Evolutionary conservation across 2,888 invertebrate species (phyloP).

Genomic region (Eupithecia subumbrata): DNA sequence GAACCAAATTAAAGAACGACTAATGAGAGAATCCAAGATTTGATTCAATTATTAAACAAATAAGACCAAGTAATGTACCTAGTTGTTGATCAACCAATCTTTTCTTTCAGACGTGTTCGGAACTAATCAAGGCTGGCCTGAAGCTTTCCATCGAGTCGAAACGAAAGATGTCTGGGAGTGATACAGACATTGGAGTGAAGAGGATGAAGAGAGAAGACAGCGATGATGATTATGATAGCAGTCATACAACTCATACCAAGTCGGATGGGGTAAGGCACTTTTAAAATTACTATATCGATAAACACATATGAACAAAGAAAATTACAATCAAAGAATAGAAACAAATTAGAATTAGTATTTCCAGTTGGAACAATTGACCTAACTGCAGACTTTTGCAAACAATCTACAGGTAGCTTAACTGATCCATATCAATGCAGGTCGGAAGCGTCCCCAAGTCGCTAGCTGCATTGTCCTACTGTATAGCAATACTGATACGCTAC

Average conservation of each 20-base stretch:
- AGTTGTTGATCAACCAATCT: background rate
- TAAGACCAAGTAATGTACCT: background rate
- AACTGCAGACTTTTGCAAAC: no score
- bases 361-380: no score
- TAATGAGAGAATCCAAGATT: background rate
- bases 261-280: constrained; percentile 78
- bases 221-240: constrained; percentile 85
- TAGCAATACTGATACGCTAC: no score
- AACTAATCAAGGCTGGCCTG: constrained; percentile 95
- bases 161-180: constrained; percentile 89
- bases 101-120: constrained; percentile 89
- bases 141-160: constrained; percentile 96
- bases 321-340: no score
- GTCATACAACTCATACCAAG: constrained; percentile 80
- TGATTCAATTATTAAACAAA: background rate
- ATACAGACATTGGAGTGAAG: constrained; percentile 76
- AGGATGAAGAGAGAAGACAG: constrained; percentile 85
- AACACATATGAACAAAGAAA: background rate
- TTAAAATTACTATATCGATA: background rate
- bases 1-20: background rate
- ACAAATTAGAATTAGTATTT: no score
- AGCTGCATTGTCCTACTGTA: no score
- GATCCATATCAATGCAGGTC: no score
- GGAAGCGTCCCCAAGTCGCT: no score
- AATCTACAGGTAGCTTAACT: no score